These are phyloP conservation scores for Anisognathus igniventris DNA, from an alignment of 2,797 vertebrate genomes.

Conservation along the genomic window DNA sequence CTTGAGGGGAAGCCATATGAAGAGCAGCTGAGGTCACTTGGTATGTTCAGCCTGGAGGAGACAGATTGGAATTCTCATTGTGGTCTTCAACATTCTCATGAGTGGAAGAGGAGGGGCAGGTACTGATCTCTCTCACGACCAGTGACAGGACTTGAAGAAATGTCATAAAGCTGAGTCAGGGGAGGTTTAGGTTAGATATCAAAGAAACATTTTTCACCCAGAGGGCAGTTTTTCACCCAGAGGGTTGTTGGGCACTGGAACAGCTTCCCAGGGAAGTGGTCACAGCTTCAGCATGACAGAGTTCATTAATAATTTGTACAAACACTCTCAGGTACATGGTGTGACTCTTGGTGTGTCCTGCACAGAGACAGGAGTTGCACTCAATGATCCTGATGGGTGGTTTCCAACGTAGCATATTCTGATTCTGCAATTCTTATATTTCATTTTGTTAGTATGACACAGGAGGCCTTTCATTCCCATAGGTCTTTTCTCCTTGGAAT, in stretches of 20 bases:
- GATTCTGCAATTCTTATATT: background rate
- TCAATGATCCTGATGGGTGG: background rate
- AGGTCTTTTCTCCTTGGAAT: background rate
- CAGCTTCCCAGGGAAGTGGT: background rate
- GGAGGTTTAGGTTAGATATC: background rate
- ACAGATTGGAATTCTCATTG: background rate
- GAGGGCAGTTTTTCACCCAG: too few relatives aligned
- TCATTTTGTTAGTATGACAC: background rate
- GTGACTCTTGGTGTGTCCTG: too few relatives aligned
- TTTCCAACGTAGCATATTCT: background rate
- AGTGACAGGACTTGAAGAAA: background rate
- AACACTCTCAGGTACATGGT: background rate
- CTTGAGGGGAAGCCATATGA: fast-evolving
- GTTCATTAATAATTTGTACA: background rate
- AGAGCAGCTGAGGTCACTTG: background rate
- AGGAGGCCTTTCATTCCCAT: background rate
- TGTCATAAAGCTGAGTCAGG: background rate
- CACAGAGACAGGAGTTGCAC: fast-evolving
- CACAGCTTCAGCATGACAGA: background rate
- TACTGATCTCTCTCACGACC: background rate
- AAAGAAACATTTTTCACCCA: background rate
- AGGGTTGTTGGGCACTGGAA: fast-evolving
- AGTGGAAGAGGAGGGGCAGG: background rate
- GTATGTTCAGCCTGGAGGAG: background rate
- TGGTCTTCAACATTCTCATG: background rate